Evolutionary conservation across 1,140 invertebrate genomes (phyloP).

Genomic region (Macrobrachium nipponense): DNA sequence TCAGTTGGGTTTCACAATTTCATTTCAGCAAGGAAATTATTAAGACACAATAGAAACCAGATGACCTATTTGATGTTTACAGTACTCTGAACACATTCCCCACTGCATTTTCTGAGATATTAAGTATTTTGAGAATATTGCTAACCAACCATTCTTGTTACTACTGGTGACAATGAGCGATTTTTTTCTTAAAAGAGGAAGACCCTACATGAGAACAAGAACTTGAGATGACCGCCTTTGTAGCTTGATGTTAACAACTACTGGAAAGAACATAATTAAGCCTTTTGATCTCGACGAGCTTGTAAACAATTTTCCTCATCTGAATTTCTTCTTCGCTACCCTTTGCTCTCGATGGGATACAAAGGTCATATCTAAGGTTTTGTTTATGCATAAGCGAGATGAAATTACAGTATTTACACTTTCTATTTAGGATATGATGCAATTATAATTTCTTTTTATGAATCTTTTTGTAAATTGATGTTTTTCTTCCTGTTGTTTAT

Average conservation of each 20-base stretch:
- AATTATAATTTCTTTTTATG: too few relatives aligned
- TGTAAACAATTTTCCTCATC: too few relatives aligned
- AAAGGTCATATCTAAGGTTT: too few relatives aligned
- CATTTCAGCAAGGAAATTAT: too few relatives aligned
- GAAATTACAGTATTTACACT: too few relatives aligned
- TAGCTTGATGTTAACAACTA: constrained; percentile 19
- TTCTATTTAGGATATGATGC: too few relatives aligned
- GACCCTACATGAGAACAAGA: constrained; percentile 16
- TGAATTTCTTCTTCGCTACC: too few relatives aligned
- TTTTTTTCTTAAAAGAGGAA: constrained; percentile 17
- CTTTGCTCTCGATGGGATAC: too few relatives aligned
- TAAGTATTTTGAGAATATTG: constrained; percentile 30
- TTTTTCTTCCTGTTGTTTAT: too few relatives aligned
- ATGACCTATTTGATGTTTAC: constrained; percentile 25
- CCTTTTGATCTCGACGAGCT: constrained; percentile 12
- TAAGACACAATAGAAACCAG: too few relatives aligned
- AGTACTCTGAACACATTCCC: constrained; percentile 38
- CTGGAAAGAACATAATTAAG: constrained; percentile 20
- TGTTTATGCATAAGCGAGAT: too few relatives aligned
- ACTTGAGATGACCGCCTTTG: constrained; percentile 32
- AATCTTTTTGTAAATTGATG: too few relatives aligned
- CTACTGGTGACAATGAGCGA: constrained; percentile 16
- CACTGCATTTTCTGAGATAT: constrained; percentile 32
- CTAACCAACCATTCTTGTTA: constrained; percentile 34
- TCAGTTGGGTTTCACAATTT: background rate